phyloP scores from a whole-genome alignment of 2,113 vertebrate species.

The Labrus mixtus region DNA sequence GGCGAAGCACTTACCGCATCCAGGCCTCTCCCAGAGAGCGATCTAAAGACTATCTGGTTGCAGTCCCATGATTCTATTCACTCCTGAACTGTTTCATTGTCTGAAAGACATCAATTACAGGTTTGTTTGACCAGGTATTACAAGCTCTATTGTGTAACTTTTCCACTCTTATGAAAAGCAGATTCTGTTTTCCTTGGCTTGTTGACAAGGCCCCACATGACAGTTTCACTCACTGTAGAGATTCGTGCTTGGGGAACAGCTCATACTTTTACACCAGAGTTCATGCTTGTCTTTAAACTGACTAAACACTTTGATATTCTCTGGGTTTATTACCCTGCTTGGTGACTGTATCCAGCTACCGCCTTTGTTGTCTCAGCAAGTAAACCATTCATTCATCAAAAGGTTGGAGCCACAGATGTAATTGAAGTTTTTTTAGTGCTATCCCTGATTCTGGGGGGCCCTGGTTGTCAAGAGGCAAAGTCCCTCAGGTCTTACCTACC shows the following conservation, averaged over 20 bases:
- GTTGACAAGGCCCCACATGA: constrained; percentile 66
- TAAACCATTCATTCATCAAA: constrained; percentile 73
- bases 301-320: constrained; percentile 68
- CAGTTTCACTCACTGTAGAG: constrained; percentile 63
- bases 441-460: constrained; percentile 63
- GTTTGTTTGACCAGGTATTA: constrained; percentile 79
- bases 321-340: constrained; percentile 51
- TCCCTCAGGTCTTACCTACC: constrained; percentile 70
- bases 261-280: constrained; percentile 43
- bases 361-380: constrained; percentile 71
- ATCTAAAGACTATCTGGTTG: constrained; percentile 58
- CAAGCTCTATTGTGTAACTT: constrained; percentile 66
- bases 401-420: constrained; percentile 66
- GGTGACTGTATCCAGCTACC: constrained; percentile 60
- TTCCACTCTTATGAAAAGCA: constrained; percentile 58
- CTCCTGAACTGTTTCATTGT: constrained; percentile 66
- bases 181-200: constrained; percentile 75
- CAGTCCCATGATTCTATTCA: constrained; percentile 49
- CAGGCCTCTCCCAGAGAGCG: constrained; percentile 53
- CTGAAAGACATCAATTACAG: constrained; percentile 66
- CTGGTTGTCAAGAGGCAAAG: constrained; percentile 51
- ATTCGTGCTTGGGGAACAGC: constrained; percentile 48
- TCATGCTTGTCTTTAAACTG: constrained; percentile 60
- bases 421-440: constrained; percentile 67
- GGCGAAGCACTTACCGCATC: constrained; percentile 38